Conservation (phyloP, 2,113 vertebrate species). For the Uropsilus gracilis region DNA sequence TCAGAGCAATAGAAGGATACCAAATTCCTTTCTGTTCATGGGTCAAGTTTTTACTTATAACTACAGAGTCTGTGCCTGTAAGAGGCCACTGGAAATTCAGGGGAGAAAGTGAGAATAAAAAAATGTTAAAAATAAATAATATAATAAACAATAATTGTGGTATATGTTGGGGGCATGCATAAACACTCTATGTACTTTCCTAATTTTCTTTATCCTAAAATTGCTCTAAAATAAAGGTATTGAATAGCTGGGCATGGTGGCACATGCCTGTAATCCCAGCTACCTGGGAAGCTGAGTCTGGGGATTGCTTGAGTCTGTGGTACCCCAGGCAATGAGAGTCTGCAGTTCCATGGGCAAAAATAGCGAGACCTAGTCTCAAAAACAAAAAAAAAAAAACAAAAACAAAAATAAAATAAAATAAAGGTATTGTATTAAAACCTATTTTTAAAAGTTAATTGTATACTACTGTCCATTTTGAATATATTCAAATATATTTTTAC, state of each 20-base stretch:
- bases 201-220: background rate
- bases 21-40: background rate
- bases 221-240: no score
- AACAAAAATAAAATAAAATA: no score
- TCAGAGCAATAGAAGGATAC: background rate
- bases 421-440: no score
- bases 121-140: no score
- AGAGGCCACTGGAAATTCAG: background rate
- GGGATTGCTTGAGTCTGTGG: no score
- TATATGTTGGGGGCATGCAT: rapidly evolving
- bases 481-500: background rate
- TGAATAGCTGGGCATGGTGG: no score
- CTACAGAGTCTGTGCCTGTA: background rate
- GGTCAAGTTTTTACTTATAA: background rate
- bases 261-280: no score
- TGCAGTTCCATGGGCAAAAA: no score
- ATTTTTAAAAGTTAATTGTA: background rate
- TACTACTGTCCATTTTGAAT: background rate
- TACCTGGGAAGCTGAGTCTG: no score
- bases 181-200: background rate
- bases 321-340: no score
- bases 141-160: background rate
- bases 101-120: background rate
- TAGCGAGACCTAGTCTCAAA: no score
- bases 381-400: no score